Evolutionary conservation across 1,140 invertebrate species (phyloP).

Genomic region (Drosophila elegans): DNA sequence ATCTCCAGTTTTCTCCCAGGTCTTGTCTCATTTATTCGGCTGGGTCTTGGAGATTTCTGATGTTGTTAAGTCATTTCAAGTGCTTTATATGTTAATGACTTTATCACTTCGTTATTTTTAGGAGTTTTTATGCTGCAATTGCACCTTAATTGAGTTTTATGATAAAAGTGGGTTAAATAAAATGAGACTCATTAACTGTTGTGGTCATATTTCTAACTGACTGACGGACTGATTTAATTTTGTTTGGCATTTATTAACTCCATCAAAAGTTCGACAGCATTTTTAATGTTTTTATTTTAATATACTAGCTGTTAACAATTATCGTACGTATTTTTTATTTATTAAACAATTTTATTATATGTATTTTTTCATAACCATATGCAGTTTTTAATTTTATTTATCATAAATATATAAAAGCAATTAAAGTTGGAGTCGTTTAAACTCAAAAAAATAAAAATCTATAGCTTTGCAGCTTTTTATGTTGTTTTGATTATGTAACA

Average conservation of each 20-base stretch:
- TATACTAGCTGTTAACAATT: too few relatives aligned
- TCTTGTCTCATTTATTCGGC: conserved; percentile 36
- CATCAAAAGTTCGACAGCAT: neutral
- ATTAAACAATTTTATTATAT: too few relatives aligned
- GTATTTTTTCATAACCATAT: too few relatives aligned
- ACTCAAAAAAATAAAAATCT: too few relatives aligned
- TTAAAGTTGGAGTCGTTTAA: too few relatives aligned
- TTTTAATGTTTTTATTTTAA: too few relatives aligned
- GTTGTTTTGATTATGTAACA: conserved; percentile 62
- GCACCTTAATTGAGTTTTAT: conserved; percentile 66
- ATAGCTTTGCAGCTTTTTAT: too few relatives aligned
- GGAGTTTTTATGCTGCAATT: conserved; percentile 16
- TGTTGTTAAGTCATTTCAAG: conserved; percentile 52
- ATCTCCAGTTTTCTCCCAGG: conserved; percentile 4
- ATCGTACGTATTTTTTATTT: too few relatives aligned
- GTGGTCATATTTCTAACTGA: conserved; percentile 9
- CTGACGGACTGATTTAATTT: conserved; percentile 9
- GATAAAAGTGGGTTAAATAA: conserved; percentile 7
- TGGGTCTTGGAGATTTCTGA: conserved; percentile 44
- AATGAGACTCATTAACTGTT: conserved; percentile 16
- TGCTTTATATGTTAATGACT: conserved; percentile 63
- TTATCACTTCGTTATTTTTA: conserved; percentile 45
- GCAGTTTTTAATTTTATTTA: too few relatives aligned
- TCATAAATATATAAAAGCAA: too few relatives aligned
- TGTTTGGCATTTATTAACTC: neutral